phyloP scores from a whole-genome alignment of 1,140 invertebrate species.

The Coelopa frigida region DNA sequence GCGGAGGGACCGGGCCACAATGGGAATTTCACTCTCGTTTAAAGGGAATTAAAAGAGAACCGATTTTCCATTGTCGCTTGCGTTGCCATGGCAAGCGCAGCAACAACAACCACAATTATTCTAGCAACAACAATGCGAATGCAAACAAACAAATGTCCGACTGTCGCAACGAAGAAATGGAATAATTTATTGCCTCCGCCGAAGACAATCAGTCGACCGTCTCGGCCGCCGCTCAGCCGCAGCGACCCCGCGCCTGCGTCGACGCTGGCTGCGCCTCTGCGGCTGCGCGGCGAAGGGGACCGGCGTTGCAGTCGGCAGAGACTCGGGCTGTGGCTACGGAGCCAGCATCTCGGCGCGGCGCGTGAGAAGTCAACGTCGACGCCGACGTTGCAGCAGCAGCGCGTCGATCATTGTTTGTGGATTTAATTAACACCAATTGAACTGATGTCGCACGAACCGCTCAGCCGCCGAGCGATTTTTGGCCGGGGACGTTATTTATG shows the following conservation, averaged over 20 bases:
- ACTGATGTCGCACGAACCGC: slow-evolving; percentile 33
- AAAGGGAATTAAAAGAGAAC: too few species aligned
- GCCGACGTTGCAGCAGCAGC: background rate
- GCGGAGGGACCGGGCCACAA: too few species aligned
- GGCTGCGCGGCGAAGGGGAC: background rate
- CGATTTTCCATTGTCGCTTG: too few species aligned
- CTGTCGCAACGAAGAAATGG: slow-evolving; percentile 24
- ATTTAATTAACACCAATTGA: slow-evolving; percentile 46
- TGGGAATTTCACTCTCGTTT: too few species aligned
- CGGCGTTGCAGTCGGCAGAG: background rate
- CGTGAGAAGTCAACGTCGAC: background rate
- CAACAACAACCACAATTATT: too few species aligned
- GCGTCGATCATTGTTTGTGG: slow-evolving; percentile 36
- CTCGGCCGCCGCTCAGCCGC: slow-evolving; percentile 3
- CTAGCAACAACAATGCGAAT: background rate
- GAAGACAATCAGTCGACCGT: slow-evolving; percentile 19
- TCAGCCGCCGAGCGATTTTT: slow-evolving; percentile 7
- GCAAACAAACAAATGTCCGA: slow-evolving; percentile 9
- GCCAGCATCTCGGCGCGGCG: background rate
- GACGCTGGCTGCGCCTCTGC: background rate
- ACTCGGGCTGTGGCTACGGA: background rate
- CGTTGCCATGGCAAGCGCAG: too few species aligned
- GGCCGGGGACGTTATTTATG: slow-evolving; percentile 31
- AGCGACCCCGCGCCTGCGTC: background rate
- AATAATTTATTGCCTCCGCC: slow-evolving; percentile 42